Conservation (phyloP, 1,140 invertebrate genomes). For the Drosophila insularis region DNA sequence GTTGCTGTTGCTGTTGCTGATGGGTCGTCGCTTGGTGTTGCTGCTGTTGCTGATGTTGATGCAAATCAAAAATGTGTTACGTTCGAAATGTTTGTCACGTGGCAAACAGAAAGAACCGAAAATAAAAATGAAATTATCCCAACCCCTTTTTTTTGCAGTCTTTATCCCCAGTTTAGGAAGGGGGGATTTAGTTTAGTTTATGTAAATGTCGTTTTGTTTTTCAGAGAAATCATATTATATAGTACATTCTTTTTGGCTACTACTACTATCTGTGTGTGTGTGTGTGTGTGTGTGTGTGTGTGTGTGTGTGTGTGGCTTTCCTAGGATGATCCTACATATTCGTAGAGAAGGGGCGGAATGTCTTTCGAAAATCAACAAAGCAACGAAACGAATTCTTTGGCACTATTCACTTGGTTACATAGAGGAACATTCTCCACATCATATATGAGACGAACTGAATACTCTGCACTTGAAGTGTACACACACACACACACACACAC, state of each 20-base stretch:
- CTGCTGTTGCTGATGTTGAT: slow-evolving; percentile 5
- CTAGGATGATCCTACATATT: slow-evolving; percentile 1
- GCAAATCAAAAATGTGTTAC: slow-evolving; percentile 42
- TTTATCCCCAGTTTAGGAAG: neutral
- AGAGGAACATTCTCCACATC: neutral
- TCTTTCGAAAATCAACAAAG: neutral
- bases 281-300: too few relatives aligned
- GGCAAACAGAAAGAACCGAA: slow-evolving; percentile 30
- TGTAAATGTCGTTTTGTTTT: slow-evolving; percentile 3
- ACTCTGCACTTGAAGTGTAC: neutral
- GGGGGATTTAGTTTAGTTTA: slow-evolving; percentile 5
- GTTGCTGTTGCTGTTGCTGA: slow-evolving; percentile 6
- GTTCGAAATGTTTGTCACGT: slow-evolving; percentile 51
- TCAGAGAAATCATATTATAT: neutral
- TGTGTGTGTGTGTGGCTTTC: neutral
- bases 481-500: too few relatives aligned
- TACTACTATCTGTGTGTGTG: too few relatives aligned
- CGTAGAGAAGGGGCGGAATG: neutral
- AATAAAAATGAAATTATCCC: slow-evolving; percentile 53
- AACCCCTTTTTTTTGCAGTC: neutral
- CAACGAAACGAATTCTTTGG: slow-evolving; percentile 12
- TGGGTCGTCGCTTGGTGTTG: neutral
- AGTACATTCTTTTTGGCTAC: neutral
- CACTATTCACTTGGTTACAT: slow-evolving; percentile 1
- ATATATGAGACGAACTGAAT: slow-evolving; percentile 7